Evolutionary conservation across 2,888 invertebrate species (phyloP), one percentile per base, ranked within the genome.

Genomic region (Entomobrya proxima): DNA sequence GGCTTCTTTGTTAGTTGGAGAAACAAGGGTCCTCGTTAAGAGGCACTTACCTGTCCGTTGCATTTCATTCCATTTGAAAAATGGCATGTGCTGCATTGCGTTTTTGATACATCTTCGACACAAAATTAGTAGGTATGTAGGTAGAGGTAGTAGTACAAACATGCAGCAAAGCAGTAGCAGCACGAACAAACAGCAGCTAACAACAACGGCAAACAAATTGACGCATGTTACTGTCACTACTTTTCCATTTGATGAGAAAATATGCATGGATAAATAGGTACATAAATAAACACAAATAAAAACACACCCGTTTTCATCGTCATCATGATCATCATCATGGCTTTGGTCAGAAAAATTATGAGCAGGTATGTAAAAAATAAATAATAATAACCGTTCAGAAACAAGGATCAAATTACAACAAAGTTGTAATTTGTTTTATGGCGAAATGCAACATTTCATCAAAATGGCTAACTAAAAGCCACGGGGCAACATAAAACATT

Each of bases 401-500:
- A 64, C 64, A 47, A 64, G 79, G 50, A 58, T 79, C 50, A 85
- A 79, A 74, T 85, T 74, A 79, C 74, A 74, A 52, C 24, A 55
- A 78, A 64, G 69, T 69, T 67, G 61, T 74, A 85, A 85, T 69
- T 85, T 78, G 69, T 69, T 85, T 52, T 47, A 58, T 37, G 37
- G 67, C 55, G 30, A 79, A 74, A 78, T 72, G 55, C 47, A 78
- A 21, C 40, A 47, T 58, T 61, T 64, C 52, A 52, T 64, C 75
- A 50, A 77, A 83, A 77, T 77, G 67, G 55, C 67, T 77, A 64
- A 50, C 32, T 35, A 61, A 50, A 52, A 75, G 85, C 85, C 85
- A 85, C 75, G 76, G 75, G 85, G 85, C 79, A 80, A 69, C 67
- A 85, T 85, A 80, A 85, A 85, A 85, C 76, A 67, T 85, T 18